phyloP scores from a whole-genome alignment of 2,888 invertebrate species.

The Callyntrura sp. region DNA sequence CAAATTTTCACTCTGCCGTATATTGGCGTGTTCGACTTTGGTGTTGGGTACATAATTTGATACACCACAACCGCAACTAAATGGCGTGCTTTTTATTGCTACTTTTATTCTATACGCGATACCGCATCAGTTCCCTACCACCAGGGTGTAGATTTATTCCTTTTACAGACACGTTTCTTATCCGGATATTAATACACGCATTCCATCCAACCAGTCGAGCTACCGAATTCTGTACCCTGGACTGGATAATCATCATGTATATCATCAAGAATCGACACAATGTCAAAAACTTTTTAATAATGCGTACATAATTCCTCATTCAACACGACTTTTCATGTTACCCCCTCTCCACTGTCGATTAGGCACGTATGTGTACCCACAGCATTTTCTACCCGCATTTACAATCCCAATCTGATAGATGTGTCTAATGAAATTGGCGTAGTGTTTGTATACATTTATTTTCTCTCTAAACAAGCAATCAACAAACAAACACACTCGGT shows the following conservation, averaged over 20 bases:
- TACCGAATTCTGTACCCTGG: not conserved
- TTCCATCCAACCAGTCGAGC: not conserved
- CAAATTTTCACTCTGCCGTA: no score
- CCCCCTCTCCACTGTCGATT: not conserved
- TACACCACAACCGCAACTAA: no score
- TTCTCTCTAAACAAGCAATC: no score
- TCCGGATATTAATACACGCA: not conserved
- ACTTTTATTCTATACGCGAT: no score
- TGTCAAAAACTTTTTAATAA: slow-evolving; percentile 38
- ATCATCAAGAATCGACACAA: not conserved
- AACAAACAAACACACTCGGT: no score
- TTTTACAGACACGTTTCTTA: not conserved
- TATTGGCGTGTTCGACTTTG: no score
- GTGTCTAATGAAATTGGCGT: no score
- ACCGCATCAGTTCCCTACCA: no score
- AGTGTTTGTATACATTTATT: no score
- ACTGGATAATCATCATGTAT: not conserved
- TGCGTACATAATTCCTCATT: not conserved
- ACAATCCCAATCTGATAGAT: not conserved
- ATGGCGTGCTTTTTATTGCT: no score
- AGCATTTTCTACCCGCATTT: not conserved
- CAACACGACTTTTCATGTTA: not conserved
- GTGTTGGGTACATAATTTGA: no score
- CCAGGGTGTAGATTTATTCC: not conserved
- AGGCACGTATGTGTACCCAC: not conserved